A percentile compares a stretch with the other conserved stretches of the same genome.
phyloP scores from a whole-genome alignment of 2,113 vertebrate genomes.

The Caranx melampygus region DNA sequence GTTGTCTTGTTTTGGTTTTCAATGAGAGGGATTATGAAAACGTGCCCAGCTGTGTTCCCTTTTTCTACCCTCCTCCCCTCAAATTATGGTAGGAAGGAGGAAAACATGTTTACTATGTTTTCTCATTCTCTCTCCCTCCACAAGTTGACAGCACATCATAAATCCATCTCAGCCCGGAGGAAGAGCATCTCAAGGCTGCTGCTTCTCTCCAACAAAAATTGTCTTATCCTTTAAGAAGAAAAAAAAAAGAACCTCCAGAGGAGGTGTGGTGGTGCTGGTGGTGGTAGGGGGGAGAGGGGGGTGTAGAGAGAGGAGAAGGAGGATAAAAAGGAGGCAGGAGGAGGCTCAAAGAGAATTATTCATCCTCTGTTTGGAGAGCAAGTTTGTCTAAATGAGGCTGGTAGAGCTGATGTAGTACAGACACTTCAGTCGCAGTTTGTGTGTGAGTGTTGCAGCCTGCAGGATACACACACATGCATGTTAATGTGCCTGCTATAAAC shows the following conservation, averaged over 20 bases:
- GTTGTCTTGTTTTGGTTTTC: constrained; percentile 45
- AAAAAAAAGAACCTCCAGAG: constrained; percentile 16
- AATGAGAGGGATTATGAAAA: constrained; percentile 56
- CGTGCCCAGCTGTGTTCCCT: constrained; percentile 41
- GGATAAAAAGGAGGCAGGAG: constrained; percentile 25
- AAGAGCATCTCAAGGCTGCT: constrained; percentile 71
- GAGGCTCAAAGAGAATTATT: constrained; percentile 89
- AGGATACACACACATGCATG: constrained; percentile 12
- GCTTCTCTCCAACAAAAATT: constrained; percentile 50
- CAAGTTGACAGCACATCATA: constrained; percentile 74
- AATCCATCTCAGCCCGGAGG: constrained; percentile 77
- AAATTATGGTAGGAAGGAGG: constrained; percentile 66
- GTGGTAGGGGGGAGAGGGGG: background rate
- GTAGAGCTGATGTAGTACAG: constrained; percentile 29
- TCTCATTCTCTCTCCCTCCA: constrained; percentile 54
- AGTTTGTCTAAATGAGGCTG: constrained; percentile 78
- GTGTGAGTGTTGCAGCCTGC: background rate
- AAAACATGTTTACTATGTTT: constrained; percentile 76
- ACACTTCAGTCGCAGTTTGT: background rate
- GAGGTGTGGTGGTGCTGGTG: background rate
- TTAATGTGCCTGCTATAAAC: background rate
- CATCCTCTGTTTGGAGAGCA: constrained; percentile 86
- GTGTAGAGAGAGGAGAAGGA: background rate
- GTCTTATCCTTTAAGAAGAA: constrained; percentile 51
- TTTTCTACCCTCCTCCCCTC: constrained; percentile 38